Base-by-base conservation (phyloP, 2,113 vertebrate genomes). In the Crotophaga sulcirostris region DNA sequence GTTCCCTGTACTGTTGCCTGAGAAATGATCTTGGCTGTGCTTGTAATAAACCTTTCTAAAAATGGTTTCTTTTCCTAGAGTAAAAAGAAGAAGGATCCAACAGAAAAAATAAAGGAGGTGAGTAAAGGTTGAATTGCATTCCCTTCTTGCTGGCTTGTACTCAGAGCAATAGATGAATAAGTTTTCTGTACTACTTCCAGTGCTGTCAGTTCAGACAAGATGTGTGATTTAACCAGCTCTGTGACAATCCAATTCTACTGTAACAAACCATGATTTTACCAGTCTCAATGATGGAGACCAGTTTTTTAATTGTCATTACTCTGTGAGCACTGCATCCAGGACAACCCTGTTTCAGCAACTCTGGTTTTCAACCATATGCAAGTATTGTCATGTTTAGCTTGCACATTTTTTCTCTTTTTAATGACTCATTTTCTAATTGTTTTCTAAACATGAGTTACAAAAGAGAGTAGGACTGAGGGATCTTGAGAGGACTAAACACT, bases 71-170 rank as follows among this genome's bases (percentile, higher is more conserved):
- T 4, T 54, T 76, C 87, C 24, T 68, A 99, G 99, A 96, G 93
- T 6, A 98, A 98, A 76, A 98, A 98, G 87, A 97, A 97, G 85
- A 98, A 98, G 84, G 97, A 98, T 88, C 93, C 93, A 55, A 44
- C 68, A 15, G 74, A 45, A 25, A 94, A 93, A 36, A 97, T 97
- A 95, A 97, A 98, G 97, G 88, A 98, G 97, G 99, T 99, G 96
- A 98, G 98, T 97, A 45, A 56, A 44, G 34, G 11, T 26, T 67
- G 31, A 47, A 6, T 16, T 56, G 34, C 16, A 56, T 6, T 25
- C 21, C 24, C 0, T 38, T 52, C 11, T 28, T 90, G 26, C 11
- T 58, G 36, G 38, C 24, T 67, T 74, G 13, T 42, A 3, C 49
- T 18, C 81, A 62, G 21, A 72, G 26, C 19, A 5, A n/a, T 58